phyloP scores from a whole-genome alignment of 1,140 invertebrate species.

The Eumaeus atala region DNA sequence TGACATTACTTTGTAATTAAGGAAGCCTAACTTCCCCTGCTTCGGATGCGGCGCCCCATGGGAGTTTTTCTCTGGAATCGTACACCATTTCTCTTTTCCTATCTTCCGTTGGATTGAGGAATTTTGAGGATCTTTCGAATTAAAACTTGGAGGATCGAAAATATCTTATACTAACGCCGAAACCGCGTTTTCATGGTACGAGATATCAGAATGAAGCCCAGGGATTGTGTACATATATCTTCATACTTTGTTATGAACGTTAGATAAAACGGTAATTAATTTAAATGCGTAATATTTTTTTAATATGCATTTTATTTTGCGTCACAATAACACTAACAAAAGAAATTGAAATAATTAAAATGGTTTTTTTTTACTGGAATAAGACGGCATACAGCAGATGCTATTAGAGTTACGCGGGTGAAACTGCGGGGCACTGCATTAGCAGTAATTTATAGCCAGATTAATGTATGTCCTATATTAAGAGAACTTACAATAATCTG shows the following conservation, averaged over 20 bases:
- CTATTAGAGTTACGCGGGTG: too few species aligned
- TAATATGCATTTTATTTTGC: too few species aligned
- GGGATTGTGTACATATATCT: too few species aligned
- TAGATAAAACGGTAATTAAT: constrained; percentile 2
- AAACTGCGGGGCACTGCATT: too few species aligned
- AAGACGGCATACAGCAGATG: too few species aligned
- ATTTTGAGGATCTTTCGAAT: constrained; percentile 38
- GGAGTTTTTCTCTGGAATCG: constrained; percentile 38
- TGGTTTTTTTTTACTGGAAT: too few species aligned
- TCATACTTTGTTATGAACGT: background rate
- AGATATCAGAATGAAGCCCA: constrained; percentile 1
- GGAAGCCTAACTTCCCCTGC: constrained; percentile 41
- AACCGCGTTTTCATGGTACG: constrained; percentile 33
- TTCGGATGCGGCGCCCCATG: constrained; percentile 34
- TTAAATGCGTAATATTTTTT: too few species aligned
- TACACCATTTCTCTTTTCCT: constrained; percentile 12
- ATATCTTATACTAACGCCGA: constrained; percentile 32
- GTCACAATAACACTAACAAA: too few species aligned
- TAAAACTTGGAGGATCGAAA: constrained; percentile 31
- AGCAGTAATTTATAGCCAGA: too few species aligned
- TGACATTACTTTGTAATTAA: constrained; percentile 70
- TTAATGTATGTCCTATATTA: too few species aligned
- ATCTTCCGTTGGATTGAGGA: background rate
- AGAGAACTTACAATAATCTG: too few species aligned
- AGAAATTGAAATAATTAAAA: too few species aligned